Evolutionary conservation across 2,797 vertebrate species (phyloP).

Genomic region (Sarcoramphus papa): DNA sequence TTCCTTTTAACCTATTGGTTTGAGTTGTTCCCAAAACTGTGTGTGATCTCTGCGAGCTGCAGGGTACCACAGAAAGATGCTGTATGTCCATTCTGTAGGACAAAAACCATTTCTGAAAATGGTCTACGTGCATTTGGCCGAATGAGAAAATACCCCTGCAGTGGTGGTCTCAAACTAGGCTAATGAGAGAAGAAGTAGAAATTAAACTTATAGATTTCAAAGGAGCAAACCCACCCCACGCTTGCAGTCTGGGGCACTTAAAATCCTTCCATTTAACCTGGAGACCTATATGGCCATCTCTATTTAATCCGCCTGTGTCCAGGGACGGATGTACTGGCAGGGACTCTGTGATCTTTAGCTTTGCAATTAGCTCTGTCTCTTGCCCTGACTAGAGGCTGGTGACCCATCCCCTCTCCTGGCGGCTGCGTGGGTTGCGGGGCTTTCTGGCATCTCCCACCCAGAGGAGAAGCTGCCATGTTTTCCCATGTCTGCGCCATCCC

Average conservation of each 20-base stretch:
- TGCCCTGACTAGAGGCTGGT: neutral
- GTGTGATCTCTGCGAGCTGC: neutral
- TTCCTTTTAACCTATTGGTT: neutral
- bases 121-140: neutral
- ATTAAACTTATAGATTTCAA: slow-evolving; percentile 6
- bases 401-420: neutral
- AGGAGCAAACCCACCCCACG: neutral
- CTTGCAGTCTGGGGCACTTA: neutral
- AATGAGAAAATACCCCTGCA: neutral
- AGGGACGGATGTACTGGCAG: neutral
- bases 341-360: neutral
- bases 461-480: neutral
- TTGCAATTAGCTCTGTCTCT: neutral
- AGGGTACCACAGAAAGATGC: neutral
- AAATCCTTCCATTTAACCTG: neutral
- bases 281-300: neutral
- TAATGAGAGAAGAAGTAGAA: neutral
- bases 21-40: neutral
- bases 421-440: neutral
- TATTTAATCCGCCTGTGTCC: neutral
- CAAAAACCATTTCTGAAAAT: neutral
- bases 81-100: neutral
- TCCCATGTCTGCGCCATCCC: neutral
- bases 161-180: neutral
- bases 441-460: rapidly evolving